Conservation (phyloP, 1,140 invertebrate genomes). For the Macrocentrus cingulum region DNA sequence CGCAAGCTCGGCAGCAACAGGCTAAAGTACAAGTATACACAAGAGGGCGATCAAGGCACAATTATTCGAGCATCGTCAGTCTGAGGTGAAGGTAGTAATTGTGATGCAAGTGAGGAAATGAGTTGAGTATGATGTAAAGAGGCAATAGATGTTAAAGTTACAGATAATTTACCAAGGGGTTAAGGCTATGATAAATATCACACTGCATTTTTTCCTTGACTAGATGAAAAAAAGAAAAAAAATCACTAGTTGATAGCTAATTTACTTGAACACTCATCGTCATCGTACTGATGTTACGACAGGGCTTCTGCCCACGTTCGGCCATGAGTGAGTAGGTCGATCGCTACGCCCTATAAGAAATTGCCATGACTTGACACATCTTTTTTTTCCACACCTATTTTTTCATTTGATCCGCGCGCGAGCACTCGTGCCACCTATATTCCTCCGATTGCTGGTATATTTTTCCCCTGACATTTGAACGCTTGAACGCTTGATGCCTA, state of each 20-base stretch:
- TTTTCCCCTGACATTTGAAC: no score
- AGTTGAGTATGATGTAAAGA: not conserved
- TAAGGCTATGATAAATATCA: no score
- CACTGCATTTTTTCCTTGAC: no score
- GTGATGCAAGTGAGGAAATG: slow-evolving; percentile 11
- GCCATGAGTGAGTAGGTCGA: slow-evolving; percentile 21
- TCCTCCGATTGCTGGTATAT: not conserved
- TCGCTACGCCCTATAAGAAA: slow-evolving; percentile 20
- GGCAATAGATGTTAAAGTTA: not conserved
- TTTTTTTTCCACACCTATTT: slow-evolving; percentile 1
- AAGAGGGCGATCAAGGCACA: slow-evolving; percentile 1
- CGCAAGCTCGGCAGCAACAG: not conserved
- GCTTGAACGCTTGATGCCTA: no score
- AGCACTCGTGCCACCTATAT: not conserved
- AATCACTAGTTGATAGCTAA: not conserved
- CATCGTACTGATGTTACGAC: not conserved
- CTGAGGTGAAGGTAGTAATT: not conserved
- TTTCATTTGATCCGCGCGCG: not conserved
- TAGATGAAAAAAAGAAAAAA: slow-evolving; percentile 6
- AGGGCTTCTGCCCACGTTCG: slow-evolving; percentile 3
- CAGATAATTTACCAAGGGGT: not conserved
- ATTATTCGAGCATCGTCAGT: slow-evolving; percentile 1
- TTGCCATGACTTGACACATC: slow-evolving; percentile 7
- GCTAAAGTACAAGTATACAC: not conserved
- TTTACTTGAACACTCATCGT: slow-evolving; percentile 14